These are phyloP conservation scores for Diploscapter pachys DNA, from an alignment of 1,140 invertebrate genomes.

Conservation along the genomic window DNA sequence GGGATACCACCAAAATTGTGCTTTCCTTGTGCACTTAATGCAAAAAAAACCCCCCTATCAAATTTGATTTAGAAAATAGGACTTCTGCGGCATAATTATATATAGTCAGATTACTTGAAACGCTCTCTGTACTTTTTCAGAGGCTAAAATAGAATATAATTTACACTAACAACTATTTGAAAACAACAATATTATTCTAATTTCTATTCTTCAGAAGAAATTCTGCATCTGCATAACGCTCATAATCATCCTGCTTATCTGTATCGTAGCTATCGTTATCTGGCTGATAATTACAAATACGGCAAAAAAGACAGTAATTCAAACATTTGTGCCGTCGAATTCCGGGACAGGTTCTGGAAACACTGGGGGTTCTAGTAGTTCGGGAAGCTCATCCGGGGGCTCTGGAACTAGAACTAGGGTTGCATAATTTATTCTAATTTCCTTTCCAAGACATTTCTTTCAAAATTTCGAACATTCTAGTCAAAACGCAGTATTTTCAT, in stretches of 20 bases:
- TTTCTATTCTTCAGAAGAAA: constrained; percentile 50
- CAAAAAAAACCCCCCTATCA: background rate
- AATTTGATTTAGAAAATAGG: background rate
- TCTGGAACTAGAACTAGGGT: background rate
- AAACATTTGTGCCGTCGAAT: constrained; percentile 9
- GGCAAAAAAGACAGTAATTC: constrained; percentile 11
- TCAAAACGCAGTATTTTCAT: background rate
- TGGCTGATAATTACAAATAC: constrained; percentile 45
- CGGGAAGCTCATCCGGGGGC: background rate
- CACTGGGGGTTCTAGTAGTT: background rate
- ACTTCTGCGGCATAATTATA: background rate
- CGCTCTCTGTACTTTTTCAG: background rate
- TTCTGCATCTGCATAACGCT: constrained; percentile 45
- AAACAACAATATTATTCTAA: constrained; percentile 3
- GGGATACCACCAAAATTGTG: background rate
- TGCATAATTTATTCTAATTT: constrained; percentile 22
- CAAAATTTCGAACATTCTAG: background rate
- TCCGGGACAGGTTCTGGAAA: constrained; percentile 3
- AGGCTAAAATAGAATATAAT: background rate
- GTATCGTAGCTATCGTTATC: constrained; percentile 49
- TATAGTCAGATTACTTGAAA: background rate
- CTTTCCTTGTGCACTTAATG: background rate
- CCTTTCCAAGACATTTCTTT: background rate
- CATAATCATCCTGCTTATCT: constrained; percentile 44
- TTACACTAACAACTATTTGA: constrained; percentile 1